Evolutionary conservation across 2,797 vertebrate species (phyloP), one percentile per base, ranked within the genome.

Genomic region (Sebastes hopkinsi): DNA sequence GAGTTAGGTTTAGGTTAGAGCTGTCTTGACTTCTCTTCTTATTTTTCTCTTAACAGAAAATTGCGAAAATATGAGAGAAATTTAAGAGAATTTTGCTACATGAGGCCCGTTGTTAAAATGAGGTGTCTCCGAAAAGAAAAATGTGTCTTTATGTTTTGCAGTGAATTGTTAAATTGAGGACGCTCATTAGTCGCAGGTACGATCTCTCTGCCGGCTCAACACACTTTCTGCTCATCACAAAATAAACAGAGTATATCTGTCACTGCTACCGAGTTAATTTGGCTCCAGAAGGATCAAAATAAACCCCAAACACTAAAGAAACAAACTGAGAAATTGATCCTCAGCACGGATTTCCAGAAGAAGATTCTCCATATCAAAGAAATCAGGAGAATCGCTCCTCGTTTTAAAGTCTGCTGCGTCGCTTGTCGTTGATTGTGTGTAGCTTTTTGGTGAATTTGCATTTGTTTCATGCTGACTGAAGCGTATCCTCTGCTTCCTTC

Each of bases 391-490:
- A 71, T 22, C 10, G 2, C 50, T 14, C 12, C 12, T 42, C 12
- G 2, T 14, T 65, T 61, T 38, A 16, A 30, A 62, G 22, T 22
- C 69, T 42, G 52, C 58, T 16, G 34, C 29, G 14, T 50, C 4
- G 3, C 25, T 50, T 10, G 18, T 14, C 8, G 7, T 5, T 55
- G 66, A 58, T 59, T 38, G 20, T 62, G 10, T 38, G 25, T 5
- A 4, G 8, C 3, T 50, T 13, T 27, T 22, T 20, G 8, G 23
- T 71, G 62, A n/a, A 70, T 80, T 69, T 70, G 56, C 71, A 79
- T 76, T 56, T 65, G 56, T 72, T 68, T 80, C 72, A 77, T 68
- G 77, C 62, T 65, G 77, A 67, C 27, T 68, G 34, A 52, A 72
- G 68, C 14, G 64, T 46, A 70, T 81, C 58, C 56, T 75, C 61